Base-by-base conservation (phyloP, 2,797 vertebrate genomes). In the Thalassophryne amazonica region DNA sequence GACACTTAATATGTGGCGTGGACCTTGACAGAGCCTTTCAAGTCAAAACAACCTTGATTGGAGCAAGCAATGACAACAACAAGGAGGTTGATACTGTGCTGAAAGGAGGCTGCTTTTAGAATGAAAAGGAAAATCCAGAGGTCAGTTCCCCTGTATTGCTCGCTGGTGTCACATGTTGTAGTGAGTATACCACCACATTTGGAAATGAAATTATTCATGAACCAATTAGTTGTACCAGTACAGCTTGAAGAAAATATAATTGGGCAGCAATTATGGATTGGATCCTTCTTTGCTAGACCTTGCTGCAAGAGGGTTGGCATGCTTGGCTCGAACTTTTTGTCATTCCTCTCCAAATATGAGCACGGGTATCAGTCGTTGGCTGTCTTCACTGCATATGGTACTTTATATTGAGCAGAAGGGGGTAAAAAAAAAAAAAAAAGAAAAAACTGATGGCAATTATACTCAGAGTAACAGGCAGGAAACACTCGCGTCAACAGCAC, bases 221-320 rank as follows among this genome's bases (percentile, higher is more conserved):
- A 72, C 83, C 86, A 86, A 88, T 86, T 88, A 88, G 82, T 41
- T 32, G 63, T 27, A 25, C 69, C 59, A 19, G 71, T 82, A 34
- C 78, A 65, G 80, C 77, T 82, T 74, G 68, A 78, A 84, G 84
- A 75, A 77, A 82, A 82, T 85, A 80, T 83, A 86, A 83, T 85
- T 86, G 81, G 86, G 69, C 75, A 8, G 84, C 84, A 84, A 84
- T 88, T 84, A 84, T 74, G 69, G 77, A 83, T 71, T 11, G 60
- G 73, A 72, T 77, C 71, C 64, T 67, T 78, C 73, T 68, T 62
- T 35, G 60, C 68, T 46, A 70, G 79, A 80, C 82, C 81, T 84
- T 61, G 69, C 73, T 66, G 73, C 27, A 31, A 79, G 82, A 74
- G 66, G 72, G 76, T 78, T 66, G 77, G 52, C 45, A 47, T 25